Evolutionary conservation across 2,113 vertebrate genomes (phyloP).

Genomic region (Bombycilla garrulus): DNA sequence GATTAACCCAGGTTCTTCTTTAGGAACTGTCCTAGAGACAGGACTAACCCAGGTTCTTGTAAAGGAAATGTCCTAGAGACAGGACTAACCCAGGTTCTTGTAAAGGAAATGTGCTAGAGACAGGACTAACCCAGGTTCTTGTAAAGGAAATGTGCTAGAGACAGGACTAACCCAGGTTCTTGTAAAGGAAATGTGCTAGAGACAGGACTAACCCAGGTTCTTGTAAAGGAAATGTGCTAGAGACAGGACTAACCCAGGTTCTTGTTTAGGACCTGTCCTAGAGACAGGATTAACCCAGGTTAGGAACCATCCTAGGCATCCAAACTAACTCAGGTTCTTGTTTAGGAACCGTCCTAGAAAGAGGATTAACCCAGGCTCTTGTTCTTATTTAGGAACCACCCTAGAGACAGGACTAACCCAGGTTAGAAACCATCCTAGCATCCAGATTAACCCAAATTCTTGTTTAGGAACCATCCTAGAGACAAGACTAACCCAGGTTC

Average conservation of each 20-base stretch:
- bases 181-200: rapidly evolving
- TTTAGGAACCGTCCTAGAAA: too few relatives aligned
- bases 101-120: rapidly evolving
- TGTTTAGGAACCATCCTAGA: too few relatives aligned
- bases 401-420: too few relatives aligned
- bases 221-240: rapidly evolving
- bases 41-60: not conserved
- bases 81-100: too few relatives aligned
- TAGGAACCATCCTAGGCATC: not conserved
- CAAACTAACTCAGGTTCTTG: too few relatives aligned
- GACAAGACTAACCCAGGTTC: too few relatives aligned
- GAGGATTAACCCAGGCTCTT: not conserved
- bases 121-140: rapidly evolving
- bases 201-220: not conserved
- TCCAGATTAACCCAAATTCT: too few relatives aligned
- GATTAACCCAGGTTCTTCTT: too few relatives aligned
- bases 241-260: too few relatives aligned
- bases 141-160: rapidly evolving
- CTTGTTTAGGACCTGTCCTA: not conserved
- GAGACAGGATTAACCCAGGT: too few relatives aligned
- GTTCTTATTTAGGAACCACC: rapidly evolving
- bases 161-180: rapidly evolving
- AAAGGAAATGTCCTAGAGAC: rapidly evolving
- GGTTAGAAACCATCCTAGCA: too few relatives aligned
- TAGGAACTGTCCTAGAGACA: too few relatives aligned